A percentile compares a stretch with the other conserved stretches of the same genome.
phyloP scores from a whole-genome alignment of 2,797 vertebrate species.

The Glossophaga mutica region DNA sequence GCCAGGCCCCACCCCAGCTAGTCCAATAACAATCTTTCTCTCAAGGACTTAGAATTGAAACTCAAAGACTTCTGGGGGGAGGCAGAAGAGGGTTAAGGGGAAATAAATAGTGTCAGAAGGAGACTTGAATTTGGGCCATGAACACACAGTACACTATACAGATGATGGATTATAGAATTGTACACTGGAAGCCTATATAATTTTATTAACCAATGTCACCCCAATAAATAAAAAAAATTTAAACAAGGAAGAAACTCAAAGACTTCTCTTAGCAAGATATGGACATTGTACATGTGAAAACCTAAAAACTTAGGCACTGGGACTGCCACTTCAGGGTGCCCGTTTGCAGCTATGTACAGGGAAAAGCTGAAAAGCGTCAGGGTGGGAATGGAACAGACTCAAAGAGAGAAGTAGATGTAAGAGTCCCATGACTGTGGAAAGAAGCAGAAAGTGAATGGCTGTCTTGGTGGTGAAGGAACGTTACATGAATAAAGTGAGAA shows the following conservation, averaged over 20 bases:
- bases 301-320: not conserved
- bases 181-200: not conserved
- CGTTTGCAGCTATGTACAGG: not conserved
- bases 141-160: not conserved
- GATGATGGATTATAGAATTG: not conserved
- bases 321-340: not conserved
- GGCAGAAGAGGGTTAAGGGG: not conserved
- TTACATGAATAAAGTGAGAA: not conserved
- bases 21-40: not conserved
- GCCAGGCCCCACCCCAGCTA: not conserved
- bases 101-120: not conserved
- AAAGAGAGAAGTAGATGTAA: not conserved
- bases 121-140: not conserved
- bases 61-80: not conserved
- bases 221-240: not conserved
- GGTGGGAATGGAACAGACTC: not conserved
- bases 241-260: not conserved
- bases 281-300: not conserved
- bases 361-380: not conserved
- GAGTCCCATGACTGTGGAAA: not conserved
- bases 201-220: not conserved
- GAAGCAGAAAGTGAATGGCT: not conserved
- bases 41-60: not conserved
- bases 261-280: not conserved
- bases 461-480: not conserved